Evolutionary conservation across 2,888 invertebrate species (phyloP).

Genomic region (Rhingia rostrata): DNA sequence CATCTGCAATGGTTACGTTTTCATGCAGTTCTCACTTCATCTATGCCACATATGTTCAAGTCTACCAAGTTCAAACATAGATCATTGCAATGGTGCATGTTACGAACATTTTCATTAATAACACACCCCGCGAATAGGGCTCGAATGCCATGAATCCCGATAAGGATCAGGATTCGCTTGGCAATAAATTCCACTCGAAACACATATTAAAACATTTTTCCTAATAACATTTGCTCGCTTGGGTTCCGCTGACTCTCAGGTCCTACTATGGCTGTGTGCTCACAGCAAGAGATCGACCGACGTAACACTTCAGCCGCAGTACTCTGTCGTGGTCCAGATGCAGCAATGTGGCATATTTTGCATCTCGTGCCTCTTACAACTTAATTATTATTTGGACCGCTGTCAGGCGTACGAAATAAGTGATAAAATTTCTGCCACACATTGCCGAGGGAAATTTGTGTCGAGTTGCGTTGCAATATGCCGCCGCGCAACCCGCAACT

Average conservation of each 20-base stretch:
- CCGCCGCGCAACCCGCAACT: background rate
- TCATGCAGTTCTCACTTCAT: background rate
- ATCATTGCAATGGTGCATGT: slow-evolving; percentile 47
- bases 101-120: slow-evolving; percentile 58
- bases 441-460: slow-evolving; percentile 63
- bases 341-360: slow-evolving; percentile 63
- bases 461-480: slow-evolving; percentile 25
- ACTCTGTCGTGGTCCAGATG: slow-evolving; percentile 23
- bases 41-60: background rate
- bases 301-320: slow-evolving; percentile 46
- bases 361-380: slow-evolving; percentile 74
- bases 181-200: slow-evolving; percentile 66
- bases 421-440: slow-evolving; percentile 70
- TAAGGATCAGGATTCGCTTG: slow-evolving; percentile 60
- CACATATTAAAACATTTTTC: slow-evolving; percentile 66
- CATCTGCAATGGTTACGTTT: background rate
- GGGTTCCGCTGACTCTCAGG: slow-evolving; percentile 15
- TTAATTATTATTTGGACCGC: slow-evolving; percentile 74
- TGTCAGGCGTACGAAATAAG: slow-evolving; percentile 67
- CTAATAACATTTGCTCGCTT: slow-evolving; percentile 60
- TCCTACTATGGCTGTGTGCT: slow-evolving; percentile 30
- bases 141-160: slow-evolving; percentile 46
- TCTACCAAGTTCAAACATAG: slow-evolving; percentile 35
- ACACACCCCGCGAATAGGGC: slow-evolving; percentile 37
- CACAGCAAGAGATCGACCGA: slow-evolving; percentile 60